Base-by-base conservation (phyloP, 2,888 invertebrate species). In the Agrochola circellaris region DNA sequence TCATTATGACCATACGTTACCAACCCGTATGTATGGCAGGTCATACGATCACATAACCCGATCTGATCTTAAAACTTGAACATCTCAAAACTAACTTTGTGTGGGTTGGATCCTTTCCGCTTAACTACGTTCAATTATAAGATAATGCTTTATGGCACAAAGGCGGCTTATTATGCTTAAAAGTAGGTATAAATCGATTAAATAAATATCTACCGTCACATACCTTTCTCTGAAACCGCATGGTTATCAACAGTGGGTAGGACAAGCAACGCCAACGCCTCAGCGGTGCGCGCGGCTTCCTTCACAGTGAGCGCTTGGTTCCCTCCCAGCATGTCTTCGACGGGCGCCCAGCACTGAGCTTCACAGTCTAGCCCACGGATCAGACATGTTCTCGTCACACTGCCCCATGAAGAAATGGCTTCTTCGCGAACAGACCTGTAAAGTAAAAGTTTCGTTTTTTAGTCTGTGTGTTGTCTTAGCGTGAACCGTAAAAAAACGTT, bases 341-440 rank as follows among this genome's bases (percentile, higher is more conserved):
- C 89, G 4, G 94, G 92, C 72, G 93, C 81, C 95, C 95, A 95
- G 84, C 94, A 95, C n/a, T 89, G 90, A 30, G 87, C 86, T 76
- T 88, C 90, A 84, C 93, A 92, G 9, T 83, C 83, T 23, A 92
- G 75, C 1, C 87, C 89, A 2, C 94, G 93, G 45, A 90, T 89
- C 34, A 93, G 85, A 77, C 94, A 93, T 4, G 92, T 88, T 2
- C 95, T 91, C 0, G 95, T 93, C 54, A 94, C 90, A 20, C 91
- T 90, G 71, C 96, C 96, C 96, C 96, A 96, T 2, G 94, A 89
- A 0, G 93, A 91, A 51, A 96, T 92, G 0, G 94, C 95, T 45
- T 92, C 93, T 87, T 96, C 96, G 3, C 96, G 95, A 6, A 96
- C 96, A 2, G 94, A 91, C 1, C 95, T 96, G 76, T 0, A 56